Evolutionary conservation across 2,797 vertebrate genomes (phyloP).

Genomic region (Alectoris magna): DNA sequence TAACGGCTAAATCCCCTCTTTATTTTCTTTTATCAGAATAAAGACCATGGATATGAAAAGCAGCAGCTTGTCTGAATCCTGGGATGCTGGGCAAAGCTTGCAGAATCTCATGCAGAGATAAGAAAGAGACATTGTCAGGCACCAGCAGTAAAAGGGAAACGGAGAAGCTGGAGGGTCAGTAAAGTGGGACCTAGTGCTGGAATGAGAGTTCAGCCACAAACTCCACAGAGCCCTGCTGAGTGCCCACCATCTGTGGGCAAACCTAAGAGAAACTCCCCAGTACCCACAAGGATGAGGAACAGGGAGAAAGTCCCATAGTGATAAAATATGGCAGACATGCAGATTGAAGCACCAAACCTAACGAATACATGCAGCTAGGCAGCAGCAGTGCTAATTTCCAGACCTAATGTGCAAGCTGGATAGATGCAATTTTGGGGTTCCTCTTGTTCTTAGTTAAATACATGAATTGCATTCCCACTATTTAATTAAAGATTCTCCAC

Average conservation of each 20-base stretch:
- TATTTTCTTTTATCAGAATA: background rate
- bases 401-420: background rate
- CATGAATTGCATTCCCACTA: background rate
- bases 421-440: background rate
- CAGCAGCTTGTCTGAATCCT: background rate
- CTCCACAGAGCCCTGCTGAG: background rate
- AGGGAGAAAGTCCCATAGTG: background rate
- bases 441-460: background rate
- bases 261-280: background rate
- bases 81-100: background rate
- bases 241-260: background rate
- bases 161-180: background rate
- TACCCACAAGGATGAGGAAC: background rate
- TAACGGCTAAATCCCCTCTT: background rate
- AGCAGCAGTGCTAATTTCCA: background rate
- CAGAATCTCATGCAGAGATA: background rate
- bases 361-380: background rate
- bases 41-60: background rate
- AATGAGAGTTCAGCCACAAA: background rate
- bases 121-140: background rate
- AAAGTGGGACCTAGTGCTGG: background rate
- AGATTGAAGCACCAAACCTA: background rate
- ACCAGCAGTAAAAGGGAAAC: background rate
- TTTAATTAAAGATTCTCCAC: slow-evolving; percentile 63
- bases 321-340: too few relatives aligned